Evolutionary conservation across 1,140 invertebrate genomes (phyloP).

Genomic region (Hyles euphorbiae): DNA sequence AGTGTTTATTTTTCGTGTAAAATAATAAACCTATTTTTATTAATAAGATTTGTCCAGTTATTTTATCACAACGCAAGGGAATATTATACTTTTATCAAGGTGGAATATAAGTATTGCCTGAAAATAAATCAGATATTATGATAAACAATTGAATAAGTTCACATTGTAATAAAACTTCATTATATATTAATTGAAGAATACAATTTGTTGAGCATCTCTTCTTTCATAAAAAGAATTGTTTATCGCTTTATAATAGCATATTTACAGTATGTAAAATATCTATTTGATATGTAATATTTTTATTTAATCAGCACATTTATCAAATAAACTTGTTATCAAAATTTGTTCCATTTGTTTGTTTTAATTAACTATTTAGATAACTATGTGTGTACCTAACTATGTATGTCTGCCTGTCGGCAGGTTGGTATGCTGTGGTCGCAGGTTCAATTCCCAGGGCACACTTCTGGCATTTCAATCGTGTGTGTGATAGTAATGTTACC

Average conservation of each 20-base stretch:
- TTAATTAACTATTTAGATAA: constrained; percentile 21
- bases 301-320: constrained; percentile 60
- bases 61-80: too few relatives aligned
- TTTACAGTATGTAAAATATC: constrained; percentile 45
- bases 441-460: too few relatives aligned
- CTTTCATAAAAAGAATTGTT: constrained; percentile 21
- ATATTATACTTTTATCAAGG: too few relatives aligned
- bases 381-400: too few relatives aligned
- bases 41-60: too few relatives aligned
- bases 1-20: too few relatives aligned
- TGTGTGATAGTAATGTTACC: too few relatives aligned
- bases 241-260: constrained; percentile 50
- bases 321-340: constrained; percentile 71
- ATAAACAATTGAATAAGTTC: neutral
- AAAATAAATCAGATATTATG: constrained; percentile 10
- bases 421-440: too few relatives aligned
- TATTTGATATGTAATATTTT: constrained; percentile 51
- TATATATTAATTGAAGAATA: neutral
- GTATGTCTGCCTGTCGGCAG: too few relatives aligned
- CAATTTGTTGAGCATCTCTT: too few relatives aligned
- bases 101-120: neutral
- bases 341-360: constrained; percentile 54
- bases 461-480: too few relatives aligned
- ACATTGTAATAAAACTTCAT: neutral
- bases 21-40: too few relatives aligned